phyloP scores from a whole-genome alignment of 2,797 vertebrate species.

The Loris lydekkerianus region DNA sequence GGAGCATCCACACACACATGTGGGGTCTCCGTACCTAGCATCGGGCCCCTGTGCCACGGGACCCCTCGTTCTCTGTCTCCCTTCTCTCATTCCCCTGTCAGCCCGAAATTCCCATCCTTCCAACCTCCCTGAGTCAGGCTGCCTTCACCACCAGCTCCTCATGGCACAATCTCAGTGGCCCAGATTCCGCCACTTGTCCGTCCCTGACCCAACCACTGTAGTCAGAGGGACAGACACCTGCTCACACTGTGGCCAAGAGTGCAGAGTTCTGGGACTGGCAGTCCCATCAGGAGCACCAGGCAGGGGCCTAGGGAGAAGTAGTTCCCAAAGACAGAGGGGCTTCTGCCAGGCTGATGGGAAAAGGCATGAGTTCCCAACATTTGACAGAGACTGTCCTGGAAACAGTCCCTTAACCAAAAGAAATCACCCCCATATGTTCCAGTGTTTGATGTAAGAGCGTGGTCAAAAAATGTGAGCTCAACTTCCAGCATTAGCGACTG shows the following conservation, averaged over 20 bases:
- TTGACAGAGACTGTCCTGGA: not conserved
- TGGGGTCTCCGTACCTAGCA: not conserved
- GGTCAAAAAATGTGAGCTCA: not conserved
- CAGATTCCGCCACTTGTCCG: not conserved
- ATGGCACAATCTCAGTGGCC: not conserved
- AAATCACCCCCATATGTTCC: not conserved
- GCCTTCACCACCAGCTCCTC: not conserved
- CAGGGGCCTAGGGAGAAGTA: not conserved
- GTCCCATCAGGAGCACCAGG: not conserved
- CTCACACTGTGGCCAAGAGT: not conserved
- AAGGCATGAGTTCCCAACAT: not conserved
- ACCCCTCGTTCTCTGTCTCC: not conserved
- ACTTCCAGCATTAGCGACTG: not conserved
- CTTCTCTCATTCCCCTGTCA: not conserved
- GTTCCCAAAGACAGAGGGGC: not conserved
- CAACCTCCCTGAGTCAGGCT: not conserved
- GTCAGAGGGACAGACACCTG: not conserved
- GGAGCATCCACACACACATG: not conserved
- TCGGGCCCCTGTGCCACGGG: accelerated
- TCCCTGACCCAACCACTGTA: not conserved
- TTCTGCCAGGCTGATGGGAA: not conserved
- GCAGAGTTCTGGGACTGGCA: not conserved
- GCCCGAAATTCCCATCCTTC: not conserved
- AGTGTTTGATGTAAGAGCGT: too few species aligned
- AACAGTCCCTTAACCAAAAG: not conserved